Conservation (phyloP, 2,797 vertebrate species). For the Apogon talboti region DNA sequence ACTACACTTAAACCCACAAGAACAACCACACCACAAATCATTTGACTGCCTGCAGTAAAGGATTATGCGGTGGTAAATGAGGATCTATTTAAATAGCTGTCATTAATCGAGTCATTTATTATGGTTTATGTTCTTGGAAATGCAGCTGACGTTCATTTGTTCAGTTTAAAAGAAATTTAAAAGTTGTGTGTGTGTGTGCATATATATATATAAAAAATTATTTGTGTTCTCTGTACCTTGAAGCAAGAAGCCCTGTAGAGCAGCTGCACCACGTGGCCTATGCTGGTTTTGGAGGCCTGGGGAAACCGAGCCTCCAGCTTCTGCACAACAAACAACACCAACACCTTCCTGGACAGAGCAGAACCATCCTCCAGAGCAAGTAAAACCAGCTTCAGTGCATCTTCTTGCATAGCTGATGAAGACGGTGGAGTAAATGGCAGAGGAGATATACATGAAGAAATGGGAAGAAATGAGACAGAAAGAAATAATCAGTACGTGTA, state of each 20-base stretch:
- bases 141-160: constrained; percentile 24
- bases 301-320: constrained; percentile 97
- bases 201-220: background rate
- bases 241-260: constrained; percentile 99
- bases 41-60: constrained; percentile 11
- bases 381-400: constrained; percentile 97
- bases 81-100: constrained; percentile 52
- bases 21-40: background rate
- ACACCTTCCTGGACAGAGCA: constrained; percentile 95
- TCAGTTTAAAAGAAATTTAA: too few relatives aligned
- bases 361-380: constrained; percentile 97
- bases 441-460: too few relatives aligned
- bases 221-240: constrained; percentile 85
- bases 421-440: constrained; percentile 79
- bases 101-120: constrained; percentile 52
- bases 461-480: too few relatives aligned
- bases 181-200: constrained; percentile 1
- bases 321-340: constrained; percentile 99
- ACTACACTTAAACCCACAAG: background rate
- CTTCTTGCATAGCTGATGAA: constrained; percentile 99
- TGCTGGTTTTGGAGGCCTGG: constrained; percentile 99
- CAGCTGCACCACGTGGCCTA: constrained; percentile 98
- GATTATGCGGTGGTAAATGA: constrained; percentile 20
- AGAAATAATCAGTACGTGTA: background rate
- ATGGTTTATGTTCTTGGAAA: constrained; percentile 30